These are phyloP conservation scores for Macrotis lagotis DNA, from an alignment of 2,113 vertebrate genomes.

Conservation along the genomic window DNA sequence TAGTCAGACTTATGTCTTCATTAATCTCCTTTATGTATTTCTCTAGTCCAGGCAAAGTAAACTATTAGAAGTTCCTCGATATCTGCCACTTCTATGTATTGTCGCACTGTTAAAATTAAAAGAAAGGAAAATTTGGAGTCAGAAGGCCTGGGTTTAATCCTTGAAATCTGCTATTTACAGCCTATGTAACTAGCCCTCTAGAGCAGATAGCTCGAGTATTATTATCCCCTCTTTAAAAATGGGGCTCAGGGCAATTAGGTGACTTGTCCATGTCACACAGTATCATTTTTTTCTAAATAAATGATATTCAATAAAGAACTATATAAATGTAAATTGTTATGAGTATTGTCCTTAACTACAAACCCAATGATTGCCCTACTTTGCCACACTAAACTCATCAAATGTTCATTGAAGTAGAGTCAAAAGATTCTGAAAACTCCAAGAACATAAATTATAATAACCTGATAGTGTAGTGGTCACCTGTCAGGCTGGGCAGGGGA, in stretches of 20 bases:
- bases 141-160: background rate
- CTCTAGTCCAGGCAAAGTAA: too few species aligned
- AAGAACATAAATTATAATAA: background rate
- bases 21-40: too few species aligned
- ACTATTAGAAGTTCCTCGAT: too few species aligned
- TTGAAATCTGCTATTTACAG: background rate
- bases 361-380: background rate
- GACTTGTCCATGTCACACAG: background rate
- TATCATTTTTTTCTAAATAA: background rate
- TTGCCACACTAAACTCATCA: background rate
- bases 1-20: too few species aligned
- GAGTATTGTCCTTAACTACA: background rate
- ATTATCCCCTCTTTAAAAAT: background rate
- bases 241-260: background rate
- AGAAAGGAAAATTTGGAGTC: too few species aligned
- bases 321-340: background rate
- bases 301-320: background rate
- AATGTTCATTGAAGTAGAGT: background rate
- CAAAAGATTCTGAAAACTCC: background rate
- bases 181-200: background rate
- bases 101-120: too few species aligned
- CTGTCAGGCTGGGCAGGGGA: background rate
- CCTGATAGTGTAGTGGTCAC: background rate
- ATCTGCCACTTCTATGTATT: too few species aligned
- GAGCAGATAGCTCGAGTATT: background rate